These are phyloP conservation scores for Osedax fenrisi DNA, from an alignment of 2,888 invertebrate species.

Conservation along the genomic window DNA sequence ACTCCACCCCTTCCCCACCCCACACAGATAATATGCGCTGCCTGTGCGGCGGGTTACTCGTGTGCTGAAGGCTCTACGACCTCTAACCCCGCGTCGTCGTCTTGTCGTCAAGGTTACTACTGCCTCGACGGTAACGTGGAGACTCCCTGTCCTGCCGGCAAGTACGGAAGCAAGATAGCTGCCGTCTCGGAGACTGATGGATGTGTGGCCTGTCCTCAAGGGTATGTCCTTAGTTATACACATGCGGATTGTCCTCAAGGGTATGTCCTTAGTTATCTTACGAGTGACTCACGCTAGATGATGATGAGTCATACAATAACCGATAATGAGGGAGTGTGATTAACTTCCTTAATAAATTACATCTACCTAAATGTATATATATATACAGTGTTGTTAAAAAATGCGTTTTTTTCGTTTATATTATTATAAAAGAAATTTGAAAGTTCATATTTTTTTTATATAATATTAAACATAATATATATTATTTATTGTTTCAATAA, in stretches of 20 bases:
- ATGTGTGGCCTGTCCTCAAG: constrained; percentile 43
- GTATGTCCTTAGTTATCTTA: too few relatives aligned
- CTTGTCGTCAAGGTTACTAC: constrained; percentile 43
- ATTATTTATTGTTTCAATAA: too few relatives aligned
- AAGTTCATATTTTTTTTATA: too few relatives aligned
- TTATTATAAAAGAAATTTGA: too few relatives aligned
- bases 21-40: constrained; percentile 27
- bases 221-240: constrained; percentile 36
- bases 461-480: too few relatives aligned
- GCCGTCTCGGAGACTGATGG: constrained; percentile 36
- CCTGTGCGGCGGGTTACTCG: constrained; percentile 40
- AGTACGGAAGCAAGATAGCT: constrained; percentile 42
- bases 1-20: neutral
- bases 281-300: too few relatives aligned
- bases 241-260: constrained; percentile 44
- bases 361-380: too few relatives aligned
- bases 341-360: too few relatives aligned
- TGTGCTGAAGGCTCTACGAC: constrained; percentile 42
- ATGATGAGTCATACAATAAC: too few relatives aligned
- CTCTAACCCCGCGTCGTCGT: constrained; percentile 38
- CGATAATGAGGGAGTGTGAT: too few relatives aligned
- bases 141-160: constrained; percentile 43
- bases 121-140: constrained; percentile 41
- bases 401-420: too few relatives aligned
- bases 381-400: too few relatives aligned